These are phyloP conservation scores for Hydrophis major DNA, from an alignment of 2,797 vertebrate species.

Conservation along the genomic window DNA sequence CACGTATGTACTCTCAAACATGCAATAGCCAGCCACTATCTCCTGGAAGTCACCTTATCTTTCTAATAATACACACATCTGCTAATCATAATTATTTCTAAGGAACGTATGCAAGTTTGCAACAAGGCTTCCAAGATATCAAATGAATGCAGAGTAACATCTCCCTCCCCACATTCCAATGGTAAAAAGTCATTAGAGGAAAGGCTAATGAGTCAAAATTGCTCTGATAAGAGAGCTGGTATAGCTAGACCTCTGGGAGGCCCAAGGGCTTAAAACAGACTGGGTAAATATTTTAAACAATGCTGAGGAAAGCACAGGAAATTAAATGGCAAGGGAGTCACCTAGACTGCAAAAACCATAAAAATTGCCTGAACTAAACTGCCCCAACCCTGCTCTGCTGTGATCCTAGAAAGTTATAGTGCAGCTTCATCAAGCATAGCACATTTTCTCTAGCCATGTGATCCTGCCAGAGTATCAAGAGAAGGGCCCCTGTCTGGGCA, in stretches of 20 bases:
- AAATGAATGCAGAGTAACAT: neutral
- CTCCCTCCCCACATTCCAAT: slow-evolving; percentile 24
- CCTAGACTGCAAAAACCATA: neutral
- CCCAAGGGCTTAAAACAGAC: neutral
- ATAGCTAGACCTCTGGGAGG: slow-evolving; percentile 3
- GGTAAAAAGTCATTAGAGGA: slow-evolving; percentile 24
- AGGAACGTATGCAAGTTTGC: neutral
- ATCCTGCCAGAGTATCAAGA: neutral
- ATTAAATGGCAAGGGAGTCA: slow-evolving; percentile 16
- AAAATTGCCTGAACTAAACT: neutral
- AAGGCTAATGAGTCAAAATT: slow-evolving; percentile 17
- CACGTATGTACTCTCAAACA: neutral
- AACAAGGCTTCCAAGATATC: neutral
- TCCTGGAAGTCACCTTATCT: neutral
- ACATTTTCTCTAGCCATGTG: neutral
- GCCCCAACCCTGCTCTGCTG: neutral
- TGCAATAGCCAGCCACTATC: neutral
- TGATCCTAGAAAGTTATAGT: neutral
- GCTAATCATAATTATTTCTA: neutral
- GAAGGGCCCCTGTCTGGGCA: neutral
- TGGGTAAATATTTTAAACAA: slow-evolving; percentile 11
- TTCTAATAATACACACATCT: neutral
- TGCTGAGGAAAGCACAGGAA: slow-evolving; percentile 23
- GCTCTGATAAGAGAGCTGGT: slow-evolving; percentile 20
- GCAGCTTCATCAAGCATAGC: neutral